These are phyloP conservation scores for Aproaerema taeniolella DNA, from an alignment of 2,888 invertebrate genomes.

Conservation along the genomic window DNA sequence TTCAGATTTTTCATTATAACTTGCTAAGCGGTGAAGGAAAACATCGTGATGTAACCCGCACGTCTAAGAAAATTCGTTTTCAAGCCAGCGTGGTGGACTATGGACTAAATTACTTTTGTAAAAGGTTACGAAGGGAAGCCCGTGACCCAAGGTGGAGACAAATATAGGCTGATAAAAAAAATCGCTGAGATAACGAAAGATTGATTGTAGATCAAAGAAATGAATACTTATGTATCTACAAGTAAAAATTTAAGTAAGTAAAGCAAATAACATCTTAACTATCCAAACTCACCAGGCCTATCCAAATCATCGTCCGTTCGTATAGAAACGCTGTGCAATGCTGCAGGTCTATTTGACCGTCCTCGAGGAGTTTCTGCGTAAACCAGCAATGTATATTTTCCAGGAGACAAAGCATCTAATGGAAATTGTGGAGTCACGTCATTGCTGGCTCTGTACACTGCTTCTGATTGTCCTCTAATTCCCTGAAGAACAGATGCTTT, in stretches of 20 bases:
- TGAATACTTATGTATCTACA: no score
- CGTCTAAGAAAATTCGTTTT: no score
- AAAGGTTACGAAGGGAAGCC: neutral
- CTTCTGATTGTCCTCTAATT: conserved; percentile 58
- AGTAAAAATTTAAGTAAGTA: no score
- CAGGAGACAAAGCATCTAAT: conserved; percentile 85
- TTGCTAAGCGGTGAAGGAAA: no score
- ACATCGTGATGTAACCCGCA: no score
- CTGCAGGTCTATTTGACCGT: conserved; percentile 83
- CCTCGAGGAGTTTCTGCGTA: conserved; percentile 91
- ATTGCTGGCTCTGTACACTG: conserved; percentile 80
- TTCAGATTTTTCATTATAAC: no score
- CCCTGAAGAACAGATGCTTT: conserved; percentile 37
- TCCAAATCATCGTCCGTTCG: conserved; percentile 51
- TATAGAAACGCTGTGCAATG: conserved; percentile 80
- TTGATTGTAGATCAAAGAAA: no score
- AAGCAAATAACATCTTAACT: no score
- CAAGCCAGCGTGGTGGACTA: no score
- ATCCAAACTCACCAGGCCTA: conserved; percentile 55
- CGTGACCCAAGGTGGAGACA: neutral
- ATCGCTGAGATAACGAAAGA: no score
- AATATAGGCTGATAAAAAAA: neutral
- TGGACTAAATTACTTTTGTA: no score
- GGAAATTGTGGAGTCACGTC: conserved; percentile 81
- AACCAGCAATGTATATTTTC: conserved; percentile 86